Evolutionary conservation across 37 sponge, comb jelly and placozoan species (phyloP).

Genomic region (Oscarella lobularis): DNA sequence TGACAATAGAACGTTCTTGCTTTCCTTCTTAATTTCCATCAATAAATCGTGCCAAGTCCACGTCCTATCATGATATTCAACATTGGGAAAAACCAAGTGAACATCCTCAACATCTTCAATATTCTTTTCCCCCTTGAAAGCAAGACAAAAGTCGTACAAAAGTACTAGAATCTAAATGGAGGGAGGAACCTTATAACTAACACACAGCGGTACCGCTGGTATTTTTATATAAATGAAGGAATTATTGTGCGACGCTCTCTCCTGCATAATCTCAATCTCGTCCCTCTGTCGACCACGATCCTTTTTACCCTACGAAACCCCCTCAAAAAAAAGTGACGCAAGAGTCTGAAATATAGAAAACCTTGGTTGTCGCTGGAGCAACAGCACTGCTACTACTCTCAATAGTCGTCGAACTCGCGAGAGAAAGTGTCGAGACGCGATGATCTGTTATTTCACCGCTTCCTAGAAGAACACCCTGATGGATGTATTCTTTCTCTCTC

Average conservation of each 20-base stretch:
- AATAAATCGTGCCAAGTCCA: conserved; percentile 85
- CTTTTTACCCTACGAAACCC: background rate
- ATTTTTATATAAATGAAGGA: conserved; percentile 91
- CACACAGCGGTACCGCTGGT: conserved; percentile 54
- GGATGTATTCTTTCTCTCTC: too few relatives aligned
- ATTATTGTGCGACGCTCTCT: conserved; percentile 65
- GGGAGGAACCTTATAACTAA: conserved; percentile 66
- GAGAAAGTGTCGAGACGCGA: too few relatives aligned
- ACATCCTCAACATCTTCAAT: conserved; percentile 18
- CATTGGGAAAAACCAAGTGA: conserved; percentile 49
- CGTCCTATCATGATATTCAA: conserved; percentile 86
- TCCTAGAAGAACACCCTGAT: too few relatives aligned
- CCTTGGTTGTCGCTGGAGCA: too few relatives aligned
- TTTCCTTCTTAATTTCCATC: conserved; percentile 82
- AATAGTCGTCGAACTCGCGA: too few relatives aligned
- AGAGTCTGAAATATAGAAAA: too few relatives aligned
- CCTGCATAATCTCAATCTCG: conserved; percentile 25
- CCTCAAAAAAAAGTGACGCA: too few relatives aligned
- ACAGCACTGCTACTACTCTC: too few relatives aligned
- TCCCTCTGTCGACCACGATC: background rate
- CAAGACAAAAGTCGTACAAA: background rate
- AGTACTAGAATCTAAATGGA: background rate
- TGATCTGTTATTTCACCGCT: too few relatives aligned
- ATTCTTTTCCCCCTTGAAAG: conserved; percentile 6
- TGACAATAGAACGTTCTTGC: conserved; percentile 59